Evolutionary conservation across 2,888 invertebrate species (phyloP), one percentile per base, ranked within the genome.

Genomic region (Caenorhabditis sinica): DNA sequence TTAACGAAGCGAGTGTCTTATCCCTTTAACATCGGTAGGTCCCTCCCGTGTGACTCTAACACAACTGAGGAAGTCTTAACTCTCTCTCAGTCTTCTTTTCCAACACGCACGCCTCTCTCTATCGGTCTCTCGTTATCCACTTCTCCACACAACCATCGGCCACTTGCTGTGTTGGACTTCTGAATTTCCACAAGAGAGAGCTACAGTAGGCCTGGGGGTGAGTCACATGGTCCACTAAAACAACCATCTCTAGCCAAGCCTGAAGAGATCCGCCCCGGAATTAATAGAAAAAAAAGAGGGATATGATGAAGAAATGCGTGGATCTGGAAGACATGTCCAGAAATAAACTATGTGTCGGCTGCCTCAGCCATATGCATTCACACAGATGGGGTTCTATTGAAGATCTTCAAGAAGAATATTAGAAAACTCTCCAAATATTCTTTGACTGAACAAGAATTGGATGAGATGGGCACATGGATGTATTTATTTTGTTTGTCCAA

Each of bases 121-220:
- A 28, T 49, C 49, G 28, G 15, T 33, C 53, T 49, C 49, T 49
- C 30, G 13, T 56, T 36, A 20, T 23, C 53, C 17, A n/a, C 33
- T 15, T 23, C 49, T 45, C 60, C 45, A 30, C 69, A 40, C 68
- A 53, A 40, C 63, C 63, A 71, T 28, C 65, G 79, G 71, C 66
- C 72, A 66, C 72, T 79, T 79, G 71, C 72, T 79, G 72, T 58
- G 28, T 23, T 56, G 72, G 66, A 66, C 56, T 80, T 80, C 80
- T 72, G 58, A 80, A 80, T 72, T 65, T 72, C 49, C 58, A 79
- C 9, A 20, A 45, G 65, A 80, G 30, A 45, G 65, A 80, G 65
- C 66, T 80, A 80, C 80, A 72, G 80, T 80, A 80, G 80, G 72
- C 72, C 45, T 45, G 33, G 72, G 1, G 49, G 72, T 80, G 72